These are phyloP conservation scores for Sesia apiformis DNA, from an alignment of 2,888 invertebrate genomes.

Conservation along the genomic window DNA sequence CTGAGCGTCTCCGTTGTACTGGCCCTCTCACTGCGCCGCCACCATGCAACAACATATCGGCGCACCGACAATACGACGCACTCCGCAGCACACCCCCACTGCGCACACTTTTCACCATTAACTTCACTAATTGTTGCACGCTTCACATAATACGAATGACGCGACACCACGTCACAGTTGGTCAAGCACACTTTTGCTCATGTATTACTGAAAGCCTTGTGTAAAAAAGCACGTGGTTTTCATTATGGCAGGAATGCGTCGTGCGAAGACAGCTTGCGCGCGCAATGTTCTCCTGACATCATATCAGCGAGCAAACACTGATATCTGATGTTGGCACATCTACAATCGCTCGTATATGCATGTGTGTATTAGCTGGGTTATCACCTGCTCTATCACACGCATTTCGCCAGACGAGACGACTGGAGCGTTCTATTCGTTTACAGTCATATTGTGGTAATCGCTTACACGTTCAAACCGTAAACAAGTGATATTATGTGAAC, in stretches of 20 bases:
- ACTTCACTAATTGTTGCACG: constrained; percentile 18
- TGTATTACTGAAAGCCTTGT: neutral
- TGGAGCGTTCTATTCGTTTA: too few species aligned
- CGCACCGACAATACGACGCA: constrained; percentile 39
- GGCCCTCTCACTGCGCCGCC: constrained; percentile 47
- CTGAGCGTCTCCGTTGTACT: constrained; percentile 71
- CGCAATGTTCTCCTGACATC: constrained; percentile 31
- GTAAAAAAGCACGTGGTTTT: constrained; percentile 28
- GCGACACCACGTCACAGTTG: neutral
- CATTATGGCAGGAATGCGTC: constrained; percentile 25
- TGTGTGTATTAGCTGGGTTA: constrained; percentile 22
- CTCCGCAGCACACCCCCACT: constrained; percentile 31
- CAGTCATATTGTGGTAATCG: too few species aligned
- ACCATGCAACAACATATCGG: constrained; percentile 69
- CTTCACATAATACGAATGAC: constrained; percentile 17
- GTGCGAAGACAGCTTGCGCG: constrained; percentile 24
- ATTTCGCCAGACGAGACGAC: too few species aligned
- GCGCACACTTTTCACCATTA: constrained; percentile 30
- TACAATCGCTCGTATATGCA: constrained; percentile 28
- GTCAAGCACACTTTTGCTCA: neutral
- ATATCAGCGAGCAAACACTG: constrained; percentile 60
- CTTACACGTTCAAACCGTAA: too few species aligned
- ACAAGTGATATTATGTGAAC: too few species aligned
- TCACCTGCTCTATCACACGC: constrained; percentile 23
- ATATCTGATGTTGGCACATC: constrained; percentile 45